A percentile compares a stretch with the other conserved stretches of the same genome.
Conservation (phyloP, 1,140 invertebrate genomes). For the Agrypnia vestita region DNA sequence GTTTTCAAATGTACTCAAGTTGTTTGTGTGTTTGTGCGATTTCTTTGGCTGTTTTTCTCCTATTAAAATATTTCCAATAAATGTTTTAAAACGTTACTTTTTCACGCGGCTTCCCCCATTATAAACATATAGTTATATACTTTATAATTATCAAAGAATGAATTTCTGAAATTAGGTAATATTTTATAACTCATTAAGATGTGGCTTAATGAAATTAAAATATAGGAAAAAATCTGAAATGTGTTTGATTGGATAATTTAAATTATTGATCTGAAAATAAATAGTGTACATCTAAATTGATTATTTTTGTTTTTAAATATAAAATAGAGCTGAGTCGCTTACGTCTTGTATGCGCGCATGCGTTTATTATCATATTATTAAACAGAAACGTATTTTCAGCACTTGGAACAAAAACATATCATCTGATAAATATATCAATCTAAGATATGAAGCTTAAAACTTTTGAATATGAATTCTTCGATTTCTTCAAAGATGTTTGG, state of each 20-base stretch:
- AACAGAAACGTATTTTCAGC: neutral
- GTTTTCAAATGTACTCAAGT: too few species aligned
- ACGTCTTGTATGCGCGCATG: neutral
- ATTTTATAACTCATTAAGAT: neutral
- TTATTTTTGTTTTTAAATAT: neutral
- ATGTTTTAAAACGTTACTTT: conserved; percentile 3
- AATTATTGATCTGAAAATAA: conserved; percentile 7
- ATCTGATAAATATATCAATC: too few species aligned
- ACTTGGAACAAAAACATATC: neutral
- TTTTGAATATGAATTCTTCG: too few species aligned
- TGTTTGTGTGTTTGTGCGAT: neutral
- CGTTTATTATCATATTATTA: neutral
- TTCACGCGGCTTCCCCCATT: neutral
- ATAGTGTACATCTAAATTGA: neutral
- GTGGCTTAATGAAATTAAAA: too few species aligned
- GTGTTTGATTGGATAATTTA: neutral
- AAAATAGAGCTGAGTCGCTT: too few species aligned
- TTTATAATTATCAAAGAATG: neutral
- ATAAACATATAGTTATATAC: neutral
- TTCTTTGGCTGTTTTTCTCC: neutral
- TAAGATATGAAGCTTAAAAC: too few species aligned
- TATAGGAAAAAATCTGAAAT: neutral
- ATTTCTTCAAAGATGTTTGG: too few species aligned
- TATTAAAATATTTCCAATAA: neutral
- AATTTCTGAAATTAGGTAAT: neutral